phyloP scores from a whole-genome alignment of 2,113 vertebrate genomes.

The Nipponia nippon region DNA sequence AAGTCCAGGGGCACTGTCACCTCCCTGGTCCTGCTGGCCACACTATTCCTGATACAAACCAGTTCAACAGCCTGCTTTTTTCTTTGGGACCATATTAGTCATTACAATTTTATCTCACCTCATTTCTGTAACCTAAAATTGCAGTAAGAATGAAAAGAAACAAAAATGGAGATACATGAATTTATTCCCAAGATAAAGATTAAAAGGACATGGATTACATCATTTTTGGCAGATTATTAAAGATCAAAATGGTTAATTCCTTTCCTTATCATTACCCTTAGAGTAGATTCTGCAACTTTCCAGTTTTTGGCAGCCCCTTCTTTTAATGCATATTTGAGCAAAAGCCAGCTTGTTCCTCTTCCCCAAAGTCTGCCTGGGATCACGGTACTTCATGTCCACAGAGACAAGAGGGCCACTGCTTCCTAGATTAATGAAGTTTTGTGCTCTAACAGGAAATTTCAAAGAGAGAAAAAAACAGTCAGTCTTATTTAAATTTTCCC shows the following conservation, averaged over 20 bases:
- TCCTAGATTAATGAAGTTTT: not conserved
- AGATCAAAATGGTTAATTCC: not conserved
- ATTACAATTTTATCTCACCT: not conserved
- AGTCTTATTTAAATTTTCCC: not conserved
- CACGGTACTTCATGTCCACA: not conserved
- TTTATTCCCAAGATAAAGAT: slow-evolving; percentile 13
- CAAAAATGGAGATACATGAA: not conserved
- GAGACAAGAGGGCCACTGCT: not conserved
- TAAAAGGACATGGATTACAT: not conserved
- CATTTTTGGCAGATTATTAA: slow-evolving; percentile 9
- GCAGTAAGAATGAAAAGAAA: not conserved
- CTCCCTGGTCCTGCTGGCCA: too few relatives aligned
- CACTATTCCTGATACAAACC: not conserved
- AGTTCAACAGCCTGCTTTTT: not conserved
- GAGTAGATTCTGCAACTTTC: not conserved
- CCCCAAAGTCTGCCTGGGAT: not conserved
- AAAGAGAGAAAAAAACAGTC: not conserved
- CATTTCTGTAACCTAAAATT: not conserved
- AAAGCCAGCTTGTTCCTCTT: slow-evolving; percentile 9
- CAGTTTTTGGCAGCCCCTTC: not conserved
- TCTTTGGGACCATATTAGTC: not conserved
- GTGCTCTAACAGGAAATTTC: not conserved
- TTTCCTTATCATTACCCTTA: not conserved
- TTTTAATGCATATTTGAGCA: slow-evolving; percentile 29
- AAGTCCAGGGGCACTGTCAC: too few relatives aligned